Base-by-base conservation (phyloP, 2,888 invertebrate species). In the Trichacis sp. region DNA sequence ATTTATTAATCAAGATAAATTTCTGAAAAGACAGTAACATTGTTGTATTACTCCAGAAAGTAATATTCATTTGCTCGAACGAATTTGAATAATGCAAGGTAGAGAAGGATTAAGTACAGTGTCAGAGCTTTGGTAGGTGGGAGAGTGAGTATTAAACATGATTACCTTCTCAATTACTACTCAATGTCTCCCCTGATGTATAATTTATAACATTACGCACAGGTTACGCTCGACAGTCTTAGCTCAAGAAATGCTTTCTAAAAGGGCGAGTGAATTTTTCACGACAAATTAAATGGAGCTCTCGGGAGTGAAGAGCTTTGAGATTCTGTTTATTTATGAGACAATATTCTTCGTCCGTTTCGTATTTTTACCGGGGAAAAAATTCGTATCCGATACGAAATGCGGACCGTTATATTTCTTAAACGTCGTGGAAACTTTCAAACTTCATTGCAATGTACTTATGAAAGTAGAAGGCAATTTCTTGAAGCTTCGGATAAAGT, bases 141-240 rank as follows among this genome's bases (percentile, higher is more conserved):
- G 69, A 70, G 77, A 72, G n/a, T n/a, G 76, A 75, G 77, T 75
- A 79, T 79, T 78, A 76, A 76, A 73, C 77, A 75, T 78, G 78
- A 80, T 80, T 80, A 78, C 75, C 80, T 76, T 74, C 77, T 80
- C 80, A 78, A 80, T 80, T 80, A 80, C 76, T 72, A 73, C 74
- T 79, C 81, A 78, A 80, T 80, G 77, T 73, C 76, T 69, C 72
- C 74, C 77, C 70, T 73, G 65, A 65, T 65, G 73, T 77, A 78
- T 80, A 77, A 77, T 78, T 78, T 73, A 75, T 73, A 73, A 69
- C 69, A 70, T 70, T 71, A 73, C 66, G 62, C 73, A 73, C 64
- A 72, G 43, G 18, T 43, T 43, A 43, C 18, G 46, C 46, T 15
- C 29, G 30, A 11, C 17, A 36, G 45, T 8, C 42, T 40, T 38